These are phyloP conservation scores for Hydropsyche tenuis DNA, from an alignment of 1,140 invertebrate genomes.

Conservation along the genomic window DNA sequence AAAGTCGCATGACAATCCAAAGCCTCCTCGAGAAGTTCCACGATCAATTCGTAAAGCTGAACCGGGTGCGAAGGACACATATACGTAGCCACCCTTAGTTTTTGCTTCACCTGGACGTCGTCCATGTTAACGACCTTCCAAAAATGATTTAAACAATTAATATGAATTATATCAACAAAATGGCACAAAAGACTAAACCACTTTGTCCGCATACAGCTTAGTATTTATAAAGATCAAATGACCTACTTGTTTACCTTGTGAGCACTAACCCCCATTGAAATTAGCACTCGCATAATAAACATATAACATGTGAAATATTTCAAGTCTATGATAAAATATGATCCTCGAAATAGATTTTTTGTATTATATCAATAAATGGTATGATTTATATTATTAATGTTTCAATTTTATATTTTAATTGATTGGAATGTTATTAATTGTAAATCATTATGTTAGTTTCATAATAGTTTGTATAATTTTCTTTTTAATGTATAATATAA, in stretches of 20 bases:
- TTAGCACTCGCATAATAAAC: constrained; percentile 1
- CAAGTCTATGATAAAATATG: no score
- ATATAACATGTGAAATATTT: background rate
- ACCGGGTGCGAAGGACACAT: constrained; percentile 69
- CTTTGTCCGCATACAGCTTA: no score
- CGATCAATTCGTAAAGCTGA: constrained; percentile 65
- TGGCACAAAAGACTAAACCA: no score
- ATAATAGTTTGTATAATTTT: no score
- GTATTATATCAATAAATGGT: no score
- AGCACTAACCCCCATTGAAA: background rate
- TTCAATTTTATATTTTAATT: no score
- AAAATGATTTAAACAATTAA: background rate
- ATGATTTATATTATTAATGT: no score
- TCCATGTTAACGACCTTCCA: background rate
- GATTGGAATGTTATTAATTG: no score
- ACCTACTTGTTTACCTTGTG: constrained; percentile 33
- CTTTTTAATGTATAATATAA: no score
- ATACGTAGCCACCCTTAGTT: constrained; percentile 65
- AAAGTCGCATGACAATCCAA: constrained; percentile 62
- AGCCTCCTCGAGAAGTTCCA: constrained; percentile 64
- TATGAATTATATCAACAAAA: no score
- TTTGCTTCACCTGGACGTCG: constrained; percentile 48
- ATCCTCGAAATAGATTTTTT: no score
- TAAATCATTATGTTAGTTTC: no score
- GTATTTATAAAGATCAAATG: constrained; percentile 20